Conservation (phyloP, 2,888 invertebrate species). For the Thera obeliscata region DNA sequence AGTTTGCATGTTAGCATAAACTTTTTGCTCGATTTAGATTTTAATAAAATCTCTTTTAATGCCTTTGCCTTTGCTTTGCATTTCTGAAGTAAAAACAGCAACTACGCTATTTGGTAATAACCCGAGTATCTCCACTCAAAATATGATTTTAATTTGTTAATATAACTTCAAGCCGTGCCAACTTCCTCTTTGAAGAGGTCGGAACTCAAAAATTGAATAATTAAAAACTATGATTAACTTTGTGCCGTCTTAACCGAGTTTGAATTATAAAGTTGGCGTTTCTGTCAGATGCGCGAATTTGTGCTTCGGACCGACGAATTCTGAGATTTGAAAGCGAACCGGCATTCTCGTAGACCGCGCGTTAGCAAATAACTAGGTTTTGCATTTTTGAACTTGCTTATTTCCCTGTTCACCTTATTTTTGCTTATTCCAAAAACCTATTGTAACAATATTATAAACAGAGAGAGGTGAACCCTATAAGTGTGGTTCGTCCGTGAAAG, state of each 20-base stretch:
- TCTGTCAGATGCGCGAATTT: conserved; percentile 22
- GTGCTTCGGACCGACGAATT: neutral
- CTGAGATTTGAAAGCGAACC: neutral
- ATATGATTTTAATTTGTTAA: conserved; percentile 32
- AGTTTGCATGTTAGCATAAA: neutral
- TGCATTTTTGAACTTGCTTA: neutral
- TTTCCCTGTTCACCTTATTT: too few species aligned
- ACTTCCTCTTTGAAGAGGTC: conserved; percentile 40
- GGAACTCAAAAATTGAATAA: conserved; percentile 58
- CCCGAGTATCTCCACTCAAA: conserved; percentile 17
- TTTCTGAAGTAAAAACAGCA: conserved; percentile 8
- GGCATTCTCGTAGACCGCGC: neutral
- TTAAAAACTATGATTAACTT: conserved; percentile 61
- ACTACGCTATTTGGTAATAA: conserved; percentile 8
- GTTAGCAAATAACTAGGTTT: neutral
- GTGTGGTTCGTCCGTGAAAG: too few species aligned
- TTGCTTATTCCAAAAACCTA: too few species aligned
- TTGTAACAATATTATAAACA: too few species aligned
- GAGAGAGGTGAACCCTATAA: too few species aligned
- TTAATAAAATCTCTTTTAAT: neutral
- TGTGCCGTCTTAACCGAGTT: conserved; percentile 54
- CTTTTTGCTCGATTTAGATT: neutral
- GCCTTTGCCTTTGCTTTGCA: conserved; percentile 1
- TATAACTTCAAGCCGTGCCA: conserved; percentile 28
- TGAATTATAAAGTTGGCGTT: conserved; percentile 53